These are phyloP conservation scores for Cosmorhoe ocellata DNA, from an alignment of 2,888 invertebrate species.

Conservation along the genomic window DNA sequence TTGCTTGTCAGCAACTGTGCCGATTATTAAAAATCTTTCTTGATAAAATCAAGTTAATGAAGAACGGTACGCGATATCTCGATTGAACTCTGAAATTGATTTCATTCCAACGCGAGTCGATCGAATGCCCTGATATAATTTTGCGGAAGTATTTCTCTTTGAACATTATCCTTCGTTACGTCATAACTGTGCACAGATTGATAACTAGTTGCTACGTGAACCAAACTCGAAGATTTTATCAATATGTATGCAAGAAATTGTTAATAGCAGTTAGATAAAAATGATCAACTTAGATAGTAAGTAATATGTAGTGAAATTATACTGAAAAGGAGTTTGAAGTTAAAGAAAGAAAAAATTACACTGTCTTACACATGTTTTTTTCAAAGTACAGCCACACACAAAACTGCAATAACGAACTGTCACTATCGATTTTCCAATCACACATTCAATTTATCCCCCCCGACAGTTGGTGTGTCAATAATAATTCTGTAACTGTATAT, in stretches of 20 bases:
- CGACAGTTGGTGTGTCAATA: constrained; percentile 77
- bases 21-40: constrained; percentile 75
- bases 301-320: neutral
- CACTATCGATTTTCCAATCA: constrained; percentile 70
- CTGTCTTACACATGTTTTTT: too few relatives aligned
- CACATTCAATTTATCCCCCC: constrained; percentile 64
- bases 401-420: constrained; percentile 14
- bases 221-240: constrained; percentile 15
- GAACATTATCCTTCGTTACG: constrained; percentile 37
- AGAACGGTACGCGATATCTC: constrained; percentile 72
- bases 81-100: constrained; percentile 75
- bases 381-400: constrained; percentile 3
- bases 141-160: constrained; percentile 63
- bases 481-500: constrained; percentile 75
- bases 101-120: constrained; percentile 70
- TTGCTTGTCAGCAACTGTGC: constrained; percentile 42
- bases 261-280: constrained; percentile 8
- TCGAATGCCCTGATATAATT: constrained; percentile 62
- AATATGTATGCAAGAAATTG: constrained; percentile 9
- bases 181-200: constrained; percentile 17
- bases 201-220: constrained; percentile 5
- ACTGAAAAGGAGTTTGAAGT: too few relatives aligned
- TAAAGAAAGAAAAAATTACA: too few relatives aligned
- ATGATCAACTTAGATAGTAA: neutral
- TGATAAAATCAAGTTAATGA: constrained; percentile 81